Percentiles rank a stretch among this genome's conserved stretches.
Evolutionary conservation across 2,888 invertebrate genomes (phyloP).

Genomic region (Pseudolycoriella hygida): DNA sequence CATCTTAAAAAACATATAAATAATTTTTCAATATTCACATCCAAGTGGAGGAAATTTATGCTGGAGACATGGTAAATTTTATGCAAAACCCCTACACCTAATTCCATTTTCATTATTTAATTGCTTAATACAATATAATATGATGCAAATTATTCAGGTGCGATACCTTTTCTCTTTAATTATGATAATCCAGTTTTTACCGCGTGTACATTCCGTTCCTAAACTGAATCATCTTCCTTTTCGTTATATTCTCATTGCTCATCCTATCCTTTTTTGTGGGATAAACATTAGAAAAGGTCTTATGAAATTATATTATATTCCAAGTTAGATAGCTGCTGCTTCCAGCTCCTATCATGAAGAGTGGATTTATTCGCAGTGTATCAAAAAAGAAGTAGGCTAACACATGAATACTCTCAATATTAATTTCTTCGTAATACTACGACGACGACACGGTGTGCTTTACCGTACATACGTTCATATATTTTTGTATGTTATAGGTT

Average conservation of each 20-base stretch:
- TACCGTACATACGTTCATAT: not conserved
- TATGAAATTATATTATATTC: too few species aligned
- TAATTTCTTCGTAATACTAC: not conserved
- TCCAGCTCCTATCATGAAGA: too few species aligned
- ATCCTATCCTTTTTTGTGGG: not conserved
- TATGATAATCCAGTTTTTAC: constrained; percentile 7
- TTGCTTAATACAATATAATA: constrained; percentile 7
- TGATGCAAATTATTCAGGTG: constrained; percentile 7
- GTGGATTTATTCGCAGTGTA: too few species aligned
- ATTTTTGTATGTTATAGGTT: not conserved
- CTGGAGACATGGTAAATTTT: not conserved
- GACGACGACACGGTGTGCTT: not conserved
- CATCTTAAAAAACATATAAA: too few species aligned
- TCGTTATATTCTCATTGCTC: not conserved
- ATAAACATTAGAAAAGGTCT: not conserved
- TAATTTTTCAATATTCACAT: too few species aligned
- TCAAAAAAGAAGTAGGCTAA: too few species aligned
- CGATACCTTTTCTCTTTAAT: constrained; percentile 7
- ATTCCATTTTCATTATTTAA: constrained; percentile 6
- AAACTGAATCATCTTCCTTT: not conserved
- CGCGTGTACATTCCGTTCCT: not conserved
- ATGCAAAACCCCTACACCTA: not conserved
- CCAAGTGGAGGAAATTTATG: too few species aligned
- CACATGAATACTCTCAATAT: not conserved
- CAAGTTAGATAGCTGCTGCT: too few species aligned